Percentiles rank a stretch among this genome's conserved stretches.
Evolutionary conservation across 2,888 invertebrate species (phyloP).

Genomic region (Apodemia zela): DNA sequence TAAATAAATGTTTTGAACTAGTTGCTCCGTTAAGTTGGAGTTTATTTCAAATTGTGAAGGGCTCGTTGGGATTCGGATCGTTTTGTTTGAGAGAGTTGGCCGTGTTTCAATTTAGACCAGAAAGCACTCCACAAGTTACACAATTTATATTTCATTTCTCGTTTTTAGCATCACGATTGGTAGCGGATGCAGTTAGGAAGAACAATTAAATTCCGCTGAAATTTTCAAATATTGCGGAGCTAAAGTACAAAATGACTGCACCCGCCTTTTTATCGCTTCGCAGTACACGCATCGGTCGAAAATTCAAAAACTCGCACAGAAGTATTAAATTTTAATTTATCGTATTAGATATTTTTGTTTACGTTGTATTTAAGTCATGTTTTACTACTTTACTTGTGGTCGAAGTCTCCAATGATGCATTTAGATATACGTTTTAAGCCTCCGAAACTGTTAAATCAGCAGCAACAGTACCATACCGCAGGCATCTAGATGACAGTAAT

Average conservation of each 20-base stretch:
- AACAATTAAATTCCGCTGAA: slow-evolving; percentile 45
- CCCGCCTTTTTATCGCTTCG: slow-evolving; percentile 38
- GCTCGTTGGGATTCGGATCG: not conserved
- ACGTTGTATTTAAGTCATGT: not conserved
- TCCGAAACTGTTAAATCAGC: not conserved
- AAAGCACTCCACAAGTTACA: not conserved
- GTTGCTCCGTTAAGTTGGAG: not conserved
- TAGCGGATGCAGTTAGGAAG: slow-evolving; percentile 61
- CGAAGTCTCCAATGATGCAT: too few species aligned
- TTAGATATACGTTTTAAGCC: not conserved
- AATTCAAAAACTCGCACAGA: slow-evolving; percentile 24
- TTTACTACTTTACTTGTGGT: not conserved
- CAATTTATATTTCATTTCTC: not conserved
- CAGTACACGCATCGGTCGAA: slow-evolving; percentile 29
- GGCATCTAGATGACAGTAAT: not conserved
- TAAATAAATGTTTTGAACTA: not conserved
- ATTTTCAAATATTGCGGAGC: slow-evolving; percentile 34
- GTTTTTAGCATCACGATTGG: slow-evolving; percentile 60
- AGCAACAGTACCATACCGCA: not conserved
- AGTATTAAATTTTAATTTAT: slow-evolving; percentile 7
- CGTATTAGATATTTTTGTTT: too few species aligned
- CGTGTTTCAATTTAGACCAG: not conserved
- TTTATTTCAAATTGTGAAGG: not conserved
- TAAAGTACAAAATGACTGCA: slow-evolving; percentile 47
- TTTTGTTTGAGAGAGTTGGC: not conserved